Evolutionary conservation across 2,888 invertebrate genomes (phyloP).

Genomic region (Diaprepes abbreviatus): DNA sequence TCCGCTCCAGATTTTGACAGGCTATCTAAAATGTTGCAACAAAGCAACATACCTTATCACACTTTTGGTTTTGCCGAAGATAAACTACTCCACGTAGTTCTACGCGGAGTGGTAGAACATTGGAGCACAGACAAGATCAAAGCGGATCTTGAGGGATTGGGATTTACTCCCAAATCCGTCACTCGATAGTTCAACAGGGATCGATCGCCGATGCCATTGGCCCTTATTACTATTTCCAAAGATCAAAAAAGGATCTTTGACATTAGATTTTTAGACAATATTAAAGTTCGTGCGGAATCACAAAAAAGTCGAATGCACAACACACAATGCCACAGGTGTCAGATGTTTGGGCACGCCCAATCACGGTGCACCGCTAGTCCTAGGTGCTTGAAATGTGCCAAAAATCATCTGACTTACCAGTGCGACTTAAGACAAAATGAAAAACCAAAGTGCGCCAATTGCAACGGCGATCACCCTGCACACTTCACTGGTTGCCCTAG

Average conservation of each 20-base stretch:
- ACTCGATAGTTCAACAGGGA: not conserved
- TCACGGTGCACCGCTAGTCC: not conserved
- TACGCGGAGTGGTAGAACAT: too few relatives aligned
- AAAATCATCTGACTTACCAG: not conserved
- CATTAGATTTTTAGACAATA: not conserved
- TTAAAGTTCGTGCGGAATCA: not conserved
- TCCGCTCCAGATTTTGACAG: too few relatives aligned
- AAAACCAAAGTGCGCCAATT: not conserved
- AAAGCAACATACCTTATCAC: not conserved
- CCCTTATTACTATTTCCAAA: not conserved
- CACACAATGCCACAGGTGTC: too few relatives aligned
- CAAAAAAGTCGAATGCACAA: not conserved
- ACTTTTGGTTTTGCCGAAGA: not conserved
- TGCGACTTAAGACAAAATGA: not conserved
- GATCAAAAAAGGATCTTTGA: conserved; percentile 17
- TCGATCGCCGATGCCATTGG: not conserved
- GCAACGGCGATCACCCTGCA: not conserved
- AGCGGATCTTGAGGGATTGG: not conserved
- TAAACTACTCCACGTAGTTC: too few relatives aligned
- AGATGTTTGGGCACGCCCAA: not conserved
- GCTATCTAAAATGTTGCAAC: too few relatives aligned
- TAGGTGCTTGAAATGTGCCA: conserved; percentile 3
- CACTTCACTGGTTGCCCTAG: too few relatives aligned
- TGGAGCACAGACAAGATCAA: not conserved
- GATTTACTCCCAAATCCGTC: not conserved